Conservation (phyloP, 1,140 invertebrate species). For the Listronotus oregonensis region DNA sequence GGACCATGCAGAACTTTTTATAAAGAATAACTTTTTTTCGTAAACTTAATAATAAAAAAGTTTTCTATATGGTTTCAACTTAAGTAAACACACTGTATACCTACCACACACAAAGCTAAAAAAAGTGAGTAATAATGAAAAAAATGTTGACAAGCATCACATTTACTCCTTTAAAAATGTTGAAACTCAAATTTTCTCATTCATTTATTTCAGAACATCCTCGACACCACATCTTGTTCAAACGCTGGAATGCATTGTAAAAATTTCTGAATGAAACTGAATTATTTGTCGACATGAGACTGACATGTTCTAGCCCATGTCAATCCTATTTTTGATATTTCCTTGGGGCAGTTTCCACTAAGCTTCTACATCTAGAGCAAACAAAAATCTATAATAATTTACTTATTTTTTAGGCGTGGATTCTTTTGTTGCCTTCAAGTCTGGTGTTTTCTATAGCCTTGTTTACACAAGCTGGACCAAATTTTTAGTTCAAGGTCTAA, state of each 20-base stretch:
- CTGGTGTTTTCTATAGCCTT: too few species aligned
- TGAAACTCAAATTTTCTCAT: conserved; percentile 1
- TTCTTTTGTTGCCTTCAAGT: too few species aligned
- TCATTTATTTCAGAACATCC: background rate
- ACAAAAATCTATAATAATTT: background rate
- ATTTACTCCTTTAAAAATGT: conserved; percentile 11
- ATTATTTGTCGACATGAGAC: conserved; percentile 30
- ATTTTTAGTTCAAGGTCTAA: too few species aligned
- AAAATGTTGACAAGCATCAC: background rate
- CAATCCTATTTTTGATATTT: conserved; percentile 12
- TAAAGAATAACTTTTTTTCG: too few species aligned
- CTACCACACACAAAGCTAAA: too few species aligned
- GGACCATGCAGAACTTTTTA: too few species aligned
- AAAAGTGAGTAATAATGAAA: too few species aligned
- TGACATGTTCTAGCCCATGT: conserved; percentile 26
- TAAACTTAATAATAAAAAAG: too few species aligned
- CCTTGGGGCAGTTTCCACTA: background rate
- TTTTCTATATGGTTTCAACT: too few species aligned
- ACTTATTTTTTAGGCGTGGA: too few species aligned
- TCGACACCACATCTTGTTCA: background rate
- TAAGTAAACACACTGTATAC: too few species aligned
- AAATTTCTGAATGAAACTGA: conserved; percentile 25
- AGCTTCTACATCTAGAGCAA: conserved; percentile 3
- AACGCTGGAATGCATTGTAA: conserved; percentile 12
- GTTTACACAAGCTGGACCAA: too few species aligned